Base-by-base conservation (phyloP, 2,888 invertebrate genomes). In the Tetramorium bicarinatum region DNA sequence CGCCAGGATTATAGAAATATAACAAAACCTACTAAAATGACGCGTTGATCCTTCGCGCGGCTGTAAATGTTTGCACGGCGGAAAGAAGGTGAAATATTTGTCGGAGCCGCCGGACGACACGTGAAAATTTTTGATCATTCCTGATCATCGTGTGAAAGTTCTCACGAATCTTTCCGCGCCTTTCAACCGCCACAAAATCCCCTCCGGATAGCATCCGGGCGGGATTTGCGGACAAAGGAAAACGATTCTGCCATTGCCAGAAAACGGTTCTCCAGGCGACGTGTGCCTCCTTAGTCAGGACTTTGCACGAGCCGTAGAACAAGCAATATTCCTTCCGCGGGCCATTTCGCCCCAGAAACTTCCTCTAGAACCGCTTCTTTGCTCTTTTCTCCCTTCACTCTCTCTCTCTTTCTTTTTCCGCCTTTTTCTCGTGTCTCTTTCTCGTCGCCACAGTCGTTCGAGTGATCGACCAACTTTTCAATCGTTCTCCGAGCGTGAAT, bases 271-370 rank as follows among this genome's bases (percentile, higher is more conserved):
- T 34, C 47, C 49, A 8, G 13, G 74, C 56, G 49, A 61, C 75
- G 62, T 59, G 67, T 75, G 41, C 41, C 69, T 18, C 38, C 75
- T 61, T 71, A 69, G 67, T 25, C 83, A 66, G 72, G 82, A 79
- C 64, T 84, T 85, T 64, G 21, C 44, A 34, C 54, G 69, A 77
- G 67, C 29, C 77, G 34, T 67, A 54, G 81, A 84, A 88, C 89
- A 85, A 87, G 85, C 82, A 76, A 77, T 86, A 82, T 85, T 88
- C 89, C 62, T 85, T 79, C 77, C 83, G 81, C 66, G 76, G 82
- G 34, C 75, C 84, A 85, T 88, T 89, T 88, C 82, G 29, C 15
- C 62, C 34, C 62, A 75, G 59, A 80, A 75, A 86, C 84, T 84
- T 87, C 8, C 29, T 15, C 44, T 34, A 25, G 38, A 49, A 67